Conservation (phyloP, 2,113 vertebrate species). For the Tinamus guttatus region DNA sequence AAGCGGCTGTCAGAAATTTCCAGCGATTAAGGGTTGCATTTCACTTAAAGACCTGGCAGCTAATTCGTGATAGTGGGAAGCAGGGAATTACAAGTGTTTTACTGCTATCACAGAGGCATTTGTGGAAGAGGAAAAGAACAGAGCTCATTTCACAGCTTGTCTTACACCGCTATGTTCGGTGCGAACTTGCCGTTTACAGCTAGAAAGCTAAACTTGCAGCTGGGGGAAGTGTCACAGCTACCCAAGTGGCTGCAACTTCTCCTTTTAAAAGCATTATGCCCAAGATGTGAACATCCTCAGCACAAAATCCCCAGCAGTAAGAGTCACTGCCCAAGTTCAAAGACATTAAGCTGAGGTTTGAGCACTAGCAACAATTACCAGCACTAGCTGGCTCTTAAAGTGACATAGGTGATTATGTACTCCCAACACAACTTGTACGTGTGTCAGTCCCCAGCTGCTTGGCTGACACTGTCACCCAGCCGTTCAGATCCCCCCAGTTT, state of each 20-base stretch:
- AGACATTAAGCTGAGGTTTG: background rate
- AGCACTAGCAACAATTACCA: background rate
- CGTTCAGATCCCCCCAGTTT: accelerated
- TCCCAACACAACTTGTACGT: background rate
- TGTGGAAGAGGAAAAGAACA: background rate
- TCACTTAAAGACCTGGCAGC: background rate
- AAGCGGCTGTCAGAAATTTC: background rate
- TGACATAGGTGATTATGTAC: background rate
- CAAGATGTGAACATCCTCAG: background rate
- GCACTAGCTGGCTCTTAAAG: background rate
- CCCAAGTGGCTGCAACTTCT: background rate
- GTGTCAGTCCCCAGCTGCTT: background rate
- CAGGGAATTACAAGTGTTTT: background rate
- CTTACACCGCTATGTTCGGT: accelerated
- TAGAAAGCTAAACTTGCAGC: background rate
- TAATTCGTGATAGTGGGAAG: background rate
- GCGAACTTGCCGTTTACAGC: background rate
- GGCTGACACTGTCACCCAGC: accelerated
- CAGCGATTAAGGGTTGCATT: background rate
- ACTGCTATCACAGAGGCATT: background rate
- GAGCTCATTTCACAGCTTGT: background rate
- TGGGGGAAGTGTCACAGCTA: background rate
- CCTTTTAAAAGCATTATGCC: background rate
- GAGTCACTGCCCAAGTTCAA: background rate
- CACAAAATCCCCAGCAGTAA: background rate